Evolutionary conservation across 2,113 vertebrate species (phyloP), one percentile per base, ranked within the genome.

Genomic region (Microtus pennsylvanicus): DNA sequence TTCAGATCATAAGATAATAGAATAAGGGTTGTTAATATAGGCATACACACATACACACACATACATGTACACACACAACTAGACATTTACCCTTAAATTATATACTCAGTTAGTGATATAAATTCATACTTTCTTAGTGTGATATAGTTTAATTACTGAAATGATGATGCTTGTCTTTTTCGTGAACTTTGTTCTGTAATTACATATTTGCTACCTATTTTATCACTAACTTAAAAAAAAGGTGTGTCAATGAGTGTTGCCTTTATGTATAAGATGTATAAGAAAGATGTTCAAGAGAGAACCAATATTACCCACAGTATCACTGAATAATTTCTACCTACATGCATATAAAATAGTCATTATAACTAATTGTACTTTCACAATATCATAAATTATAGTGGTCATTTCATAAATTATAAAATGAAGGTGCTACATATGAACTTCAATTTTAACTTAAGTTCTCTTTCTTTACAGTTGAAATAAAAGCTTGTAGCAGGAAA

Each of bases 1-100:
- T 30, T 95, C 93, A 97, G 87, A 87, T 0, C 47, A 42, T 52
- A 47, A 93, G 70, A 87, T 91, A 50, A 89, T 90, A 96, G 88
- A 58, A n/a, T 42, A 65, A 24, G 47, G 61, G 94, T 97, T 97
- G 90, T 67, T 74, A 96, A 52, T 70, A 35, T 14, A 47, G 13
- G 24, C 13, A 83, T 30, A 28, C 24, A 83, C 9, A 7, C n/a
- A 83, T 28, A 83, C 12, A 42, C 3, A 72, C 3, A 72, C 7
- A 26, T 16, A 14, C 6, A 61, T 58, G 4, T 14, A 83, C 1
- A 19, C 4, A 42, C n/a, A 83, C 4, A 74, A 55, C 22, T 42
- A 63, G n/a, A 16, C 12, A 81, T 14, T 19, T 28, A 63, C 6
- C 12, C 7, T 24, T 55, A 97, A 98, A 97, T 97, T 47, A 96